phyloP scores from a whole-genome alignment of 2,797 vertebrate species.

The Nothura maculosa region DNA sequence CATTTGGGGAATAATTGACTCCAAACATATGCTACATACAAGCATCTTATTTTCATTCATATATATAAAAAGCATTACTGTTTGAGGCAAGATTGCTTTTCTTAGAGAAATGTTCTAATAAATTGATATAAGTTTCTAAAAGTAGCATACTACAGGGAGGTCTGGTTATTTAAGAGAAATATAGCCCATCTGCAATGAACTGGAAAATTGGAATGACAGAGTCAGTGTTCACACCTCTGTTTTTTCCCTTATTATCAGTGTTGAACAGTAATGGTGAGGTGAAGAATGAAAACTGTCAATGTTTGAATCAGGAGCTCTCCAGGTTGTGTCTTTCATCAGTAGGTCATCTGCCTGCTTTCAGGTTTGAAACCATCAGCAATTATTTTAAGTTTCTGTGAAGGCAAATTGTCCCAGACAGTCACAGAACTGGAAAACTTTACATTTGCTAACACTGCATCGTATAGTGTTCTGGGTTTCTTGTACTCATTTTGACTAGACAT shows the following conservation, averaged over 20 bases:
- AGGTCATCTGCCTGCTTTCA: slow-evolving; percentile 20
- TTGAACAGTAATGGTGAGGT: slow-evolving; percentile 40
- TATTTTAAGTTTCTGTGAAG: neutral
- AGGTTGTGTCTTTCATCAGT: slow-evolving; percentile 3
- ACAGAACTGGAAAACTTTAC: neutral
- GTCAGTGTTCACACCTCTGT: slow-evolving; percentile 11
- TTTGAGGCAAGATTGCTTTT: neutral
- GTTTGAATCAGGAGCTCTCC: slow-evolving; percentile 35
- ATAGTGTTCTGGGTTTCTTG: neutral
- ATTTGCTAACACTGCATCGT: neutral
- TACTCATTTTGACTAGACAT: neutral
- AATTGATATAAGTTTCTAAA: neutral
- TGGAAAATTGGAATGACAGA: slow-evolving; percentile 34
- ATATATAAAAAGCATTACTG: neutral
- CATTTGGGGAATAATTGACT: neutral
- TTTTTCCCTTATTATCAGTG: slow-evolving; percentile 28
- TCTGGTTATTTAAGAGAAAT: neutral
- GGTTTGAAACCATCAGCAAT: slow-evolving; percentile 36
- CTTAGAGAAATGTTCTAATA: neutral
- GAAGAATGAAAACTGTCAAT: slow-evolving; percentile 23
- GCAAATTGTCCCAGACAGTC: neutral
- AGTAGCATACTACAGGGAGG: neutral
- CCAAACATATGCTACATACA: neutral
- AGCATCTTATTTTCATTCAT: neutral
- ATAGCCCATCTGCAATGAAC: neutral